Base-by-base conservation (phyloP, 2,113 vertebrate genomes). In the Antechinus stuartii region DNA sequence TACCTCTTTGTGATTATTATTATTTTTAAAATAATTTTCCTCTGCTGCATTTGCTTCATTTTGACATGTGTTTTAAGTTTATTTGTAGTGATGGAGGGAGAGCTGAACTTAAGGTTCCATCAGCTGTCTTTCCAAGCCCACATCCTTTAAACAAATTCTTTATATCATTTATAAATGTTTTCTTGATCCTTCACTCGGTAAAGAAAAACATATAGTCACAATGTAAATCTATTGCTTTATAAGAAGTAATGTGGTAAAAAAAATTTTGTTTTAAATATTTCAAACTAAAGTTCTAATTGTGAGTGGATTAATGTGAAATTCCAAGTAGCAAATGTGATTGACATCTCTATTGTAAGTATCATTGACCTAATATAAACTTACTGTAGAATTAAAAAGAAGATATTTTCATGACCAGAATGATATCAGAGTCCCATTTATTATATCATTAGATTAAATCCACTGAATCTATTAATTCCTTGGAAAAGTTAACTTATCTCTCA, bases 231-330 rank as follows among this genome's bases (percentile, higher is more conserved):
- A n/a, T n/a, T 76, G 16, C 68, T 76, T 76, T 76, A 76, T 76
- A 22, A 76, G 35, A 76, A 76, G 35, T 76, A 76, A 76, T 76
- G 14, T 76, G 16, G 35, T 76, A 27, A 16, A n/a, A n/a, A 16
- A 76, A 76, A 76, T 42, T 76, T 76, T 76, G 68, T 76, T 76
- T 91, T 56, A 94, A 95, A 27, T 94, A 10, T 49, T 24, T 46
- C 11, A 22, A 22, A 76, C 35, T 61, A 54, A 54, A 94, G 30
- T 54, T 54, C 56, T 11, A n/a, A 26, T 92, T 22, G 7, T 76
- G 22, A 90, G 61, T 25, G 8, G 30, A 49, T 52, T 93, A 92
- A 53, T 42, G 56, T 84, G 14, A 3, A 89, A 35, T 84, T 93
- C 84, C 55, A 94, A 49, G 52, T 49, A 90, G n/a, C 35, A 7